These are phyloP conservation scores for Calameuta idolon DNA, from an alignment of 2,888 invertebrate species.

Conservation along the genomic window DNA sequence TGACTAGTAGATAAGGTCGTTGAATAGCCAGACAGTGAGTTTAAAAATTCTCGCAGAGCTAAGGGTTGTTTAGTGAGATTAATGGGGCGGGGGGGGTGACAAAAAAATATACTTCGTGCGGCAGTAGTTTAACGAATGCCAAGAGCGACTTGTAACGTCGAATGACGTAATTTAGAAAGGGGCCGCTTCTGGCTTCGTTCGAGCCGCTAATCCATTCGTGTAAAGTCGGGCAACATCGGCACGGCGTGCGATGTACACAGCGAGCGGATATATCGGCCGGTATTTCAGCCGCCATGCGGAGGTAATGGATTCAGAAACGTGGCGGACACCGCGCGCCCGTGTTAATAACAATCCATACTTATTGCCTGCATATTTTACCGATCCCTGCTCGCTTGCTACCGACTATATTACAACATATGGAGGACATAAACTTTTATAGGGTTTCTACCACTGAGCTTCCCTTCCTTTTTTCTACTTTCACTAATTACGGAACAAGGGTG, in stretches of 20 bases:
- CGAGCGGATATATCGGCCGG: conserved; percentile 66
- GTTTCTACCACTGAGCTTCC: conserved; percentile 56
- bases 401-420: conserved; percentile 68
- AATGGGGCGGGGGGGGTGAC: neutral
- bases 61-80: neutral
- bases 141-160: neutral
- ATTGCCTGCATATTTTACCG: conserved; percentile 68
- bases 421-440: conserved; percentile 68
- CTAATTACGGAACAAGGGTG: conserved; percentile 49
- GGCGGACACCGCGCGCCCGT: conserved; percentile 67
- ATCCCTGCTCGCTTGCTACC: conserved; percentile 62
- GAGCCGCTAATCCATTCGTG: conserved; percentile 64
- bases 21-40: neutral
- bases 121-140: neutral
- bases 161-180: neutral
- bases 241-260: conserved; percentile 56
- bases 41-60: neutral
- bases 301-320: conserved; percentile 68
- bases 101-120: neutral
- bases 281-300: conserved; percentile 68
- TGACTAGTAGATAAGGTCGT: neutral
- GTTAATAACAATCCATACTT: conserved; percentile 68
- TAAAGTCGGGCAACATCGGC: neutral
- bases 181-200: neutral
- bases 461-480: conserved; percentile 42